Evolutionary conservation across 1,140 invertebrate species (phyloP).

Genomic region (Venustaconcha ellipsiformis): DNA sequence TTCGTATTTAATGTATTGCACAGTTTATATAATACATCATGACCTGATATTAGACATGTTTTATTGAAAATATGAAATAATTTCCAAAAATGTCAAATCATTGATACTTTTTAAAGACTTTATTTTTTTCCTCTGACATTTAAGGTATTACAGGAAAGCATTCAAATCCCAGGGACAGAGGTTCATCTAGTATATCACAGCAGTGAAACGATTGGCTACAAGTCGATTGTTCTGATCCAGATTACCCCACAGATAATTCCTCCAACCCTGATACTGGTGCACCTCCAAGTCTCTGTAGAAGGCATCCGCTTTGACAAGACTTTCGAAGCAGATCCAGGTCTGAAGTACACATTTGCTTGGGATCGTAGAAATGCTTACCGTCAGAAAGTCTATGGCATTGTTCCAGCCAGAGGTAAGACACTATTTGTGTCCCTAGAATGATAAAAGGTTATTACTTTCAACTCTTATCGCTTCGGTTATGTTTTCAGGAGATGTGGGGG

Average conservation of each 20-base stretch:
- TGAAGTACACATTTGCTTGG: slow-evolving; percentile 97
- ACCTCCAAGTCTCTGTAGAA: slow-evolving; percentile 89
- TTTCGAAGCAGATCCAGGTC: slow-evolving; percentile 94
- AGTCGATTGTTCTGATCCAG: slow-evolving; percentile 91
- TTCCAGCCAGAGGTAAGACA: slow-evolving; percentile 67
- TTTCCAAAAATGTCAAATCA: too few relatives aligned
- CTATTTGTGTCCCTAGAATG: background rate
- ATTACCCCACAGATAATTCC: slow-evolving; percentile 86
- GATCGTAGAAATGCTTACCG: slow-evolving; percentile 97
- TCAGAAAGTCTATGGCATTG: slow-evolving; percentile 85
- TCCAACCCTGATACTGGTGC: slow-evolving; percentile 84
- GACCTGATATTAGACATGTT: too few relatives aligned
- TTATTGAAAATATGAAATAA: too few relatives aligned
- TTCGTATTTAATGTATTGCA: too few relatives aligned
- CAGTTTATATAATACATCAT: too few relatives aligned
- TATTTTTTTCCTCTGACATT: background rate
- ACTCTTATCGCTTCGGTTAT: too few relatives aligned
- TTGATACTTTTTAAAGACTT: too few relatives aligned
- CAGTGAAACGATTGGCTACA: slow-evolving; percentile 90
- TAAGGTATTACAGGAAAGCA: slow-evolving; percentile 95
- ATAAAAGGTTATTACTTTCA: too few relatives aligned
- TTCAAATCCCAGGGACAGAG: slow-evolving; percentile 91
- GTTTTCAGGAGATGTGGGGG: too few relatives aligned
- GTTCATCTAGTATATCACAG: slow-evolving; percentile 94
- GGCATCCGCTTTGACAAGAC: slow-evolving; percentile 90